Evolutionary conservation across 2,888 invertebrate species (phyloP), one percentile per base, ranked within the genome.

Genomic region (Hipparchia semele): DNA sequence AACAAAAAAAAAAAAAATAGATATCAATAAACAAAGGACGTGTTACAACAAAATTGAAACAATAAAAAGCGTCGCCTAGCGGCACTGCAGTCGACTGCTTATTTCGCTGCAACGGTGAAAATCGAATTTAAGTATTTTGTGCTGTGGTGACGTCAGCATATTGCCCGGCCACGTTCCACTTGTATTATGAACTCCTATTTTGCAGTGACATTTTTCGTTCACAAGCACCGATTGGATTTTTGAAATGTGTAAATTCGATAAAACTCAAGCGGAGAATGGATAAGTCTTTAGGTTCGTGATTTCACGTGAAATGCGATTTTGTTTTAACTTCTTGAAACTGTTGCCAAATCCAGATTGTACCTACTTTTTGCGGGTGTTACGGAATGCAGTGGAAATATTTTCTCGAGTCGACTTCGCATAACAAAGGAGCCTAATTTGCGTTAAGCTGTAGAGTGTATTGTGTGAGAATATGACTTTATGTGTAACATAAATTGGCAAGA

Each of bases 231-330:
- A 92, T 91, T 91, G 91, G 88, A 92, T 92, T 91, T 91, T 89
- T 86, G 88, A 89, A 91, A 90, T 90, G 91, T 91, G 91, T 91
- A 91, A 91, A 92, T 90, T 90, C 87, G 88, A 92, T 91, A 90
- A 87, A 89, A 87, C 86, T 74, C 74, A 71, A 73, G 74, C 70
- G 68, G 66, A 72, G 72, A 75, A 76, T 73, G 73, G 70, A 69
- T 73, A 71, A 75, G 74, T 75, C 74, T 74, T 53, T 68, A 68
- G 64, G 70, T 73, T 67, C 70, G 69, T 70, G 70, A 70, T 73
- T 73, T 70, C 70, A 65, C 70, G 59, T 13, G 69, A 56, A 68
- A 73, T 70, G 54, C 60, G 73, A 75, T 75, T 73, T 71, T 73
- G 73, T 73, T 75, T 73, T 73, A 71, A 73, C 68, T 70, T 75